phyloP scores from a whole-genome alignment of 2,888 invertebrate species.

The Sceliomorpha sp. region DNA sequence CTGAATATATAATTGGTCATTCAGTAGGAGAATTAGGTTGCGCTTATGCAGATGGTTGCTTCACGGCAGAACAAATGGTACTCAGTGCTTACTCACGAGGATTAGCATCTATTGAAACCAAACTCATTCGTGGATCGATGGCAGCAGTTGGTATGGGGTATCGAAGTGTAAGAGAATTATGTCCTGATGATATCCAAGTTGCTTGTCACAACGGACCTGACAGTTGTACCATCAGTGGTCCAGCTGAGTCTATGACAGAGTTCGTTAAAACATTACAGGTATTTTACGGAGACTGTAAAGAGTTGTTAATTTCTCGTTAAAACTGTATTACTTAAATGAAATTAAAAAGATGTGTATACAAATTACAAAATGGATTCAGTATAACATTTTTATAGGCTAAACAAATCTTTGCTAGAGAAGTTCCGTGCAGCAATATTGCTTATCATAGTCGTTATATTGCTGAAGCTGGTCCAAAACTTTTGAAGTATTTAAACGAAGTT shows the following conservation, averaged over 20 bases:
- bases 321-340: conserved; percentile 8
- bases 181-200: conserved; percentile 89
- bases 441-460: conserved; percentile 93
- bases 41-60: conserved; percentile 95
- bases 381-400: conserved; percentile 82
- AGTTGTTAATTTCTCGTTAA: too few species aligned
- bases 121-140: conserved; percentile 88
- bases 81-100: conserved; percentile 72
- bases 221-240: conserved; percentile 95
- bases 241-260: conserved; percentile 84
- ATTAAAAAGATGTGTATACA: too few species aligned
- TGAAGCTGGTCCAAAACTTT: conserved; percentile 85
- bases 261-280: conserved; percentile 85
- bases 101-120: conserved; percentile 67
- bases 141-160: conserved; percentile 90
- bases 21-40: conserved; percentile 97
- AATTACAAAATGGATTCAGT: too few species aligned
- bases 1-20: conserved; percentile 91
- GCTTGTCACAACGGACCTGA: conserved; percentile 94
- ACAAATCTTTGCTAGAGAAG: conserved; percentile 90
- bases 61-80: conserved; percentile 83
- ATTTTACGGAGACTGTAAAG: too few species aligned
- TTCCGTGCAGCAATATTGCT: conserved; percentile 92
- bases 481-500: conserved; percentile 84
- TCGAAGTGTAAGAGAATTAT: conserved; percentile 83